phyloP scores from a whole-genome alignment of 2,888 invertebrate species.

The Ctenicera cuprea region DNA sequence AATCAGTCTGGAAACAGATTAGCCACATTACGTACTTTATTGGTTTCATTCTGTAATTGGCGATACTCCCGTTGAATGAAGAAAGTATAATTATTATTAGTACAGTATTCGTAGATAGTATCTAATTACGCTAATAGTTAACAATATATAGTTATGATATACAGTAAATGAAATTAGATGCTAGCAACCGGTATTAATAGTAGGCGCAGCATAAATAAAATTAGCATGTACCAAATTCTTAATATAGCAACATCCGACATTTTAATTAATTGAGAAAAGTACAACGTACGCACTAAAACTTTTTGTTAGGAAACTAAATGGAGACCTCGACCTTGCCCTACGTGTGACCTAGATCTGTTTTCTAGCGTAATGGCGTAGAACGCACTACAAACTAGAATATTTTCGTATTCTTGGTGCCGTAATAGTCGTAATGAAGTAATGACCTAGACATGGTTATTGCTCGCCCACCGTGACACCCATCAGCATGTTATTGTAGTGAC shows the following conservation, averaged over 20 bases:
- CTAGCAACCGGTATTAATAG: too few species aligned
- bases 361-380: not conserved
- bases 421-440: conserved; percentile 10
- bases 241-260: not conserved
- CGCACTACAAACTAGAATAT: not conserved
- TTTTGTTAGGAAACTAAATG: too few species aligned
- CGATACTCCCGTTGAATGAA: too few species aligned
- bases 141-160: too few species aligned
- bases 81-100: too few species aligned
- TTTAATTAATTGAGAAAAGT: not conserved
- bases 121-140: too few species aligned
- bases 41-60: too few species aligned
- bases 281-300: not conserved
- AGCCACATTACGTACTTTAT: too few species aligned
- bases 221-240: not conserved
- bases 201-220: too few species aligned
- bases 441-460: conserved; percentile 27
- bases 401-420: not conserved
- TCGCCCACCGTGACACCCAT: conserved; percentile 33
- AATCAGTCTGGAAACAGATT: too few species aligned
- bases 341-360: conserved; percentile 7
- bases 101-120: too few species aligned
- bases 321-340: conserved; percentile 24
- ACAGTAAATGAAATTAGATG: too few species aligned
- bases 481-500: not conserved